A percentile compares a stretch with the other conserved stretches of the same genome.
phyloP scores from a whole-genome alignment of 2,113 vertebrate species.

The Zosterops lateralis region DNA sequence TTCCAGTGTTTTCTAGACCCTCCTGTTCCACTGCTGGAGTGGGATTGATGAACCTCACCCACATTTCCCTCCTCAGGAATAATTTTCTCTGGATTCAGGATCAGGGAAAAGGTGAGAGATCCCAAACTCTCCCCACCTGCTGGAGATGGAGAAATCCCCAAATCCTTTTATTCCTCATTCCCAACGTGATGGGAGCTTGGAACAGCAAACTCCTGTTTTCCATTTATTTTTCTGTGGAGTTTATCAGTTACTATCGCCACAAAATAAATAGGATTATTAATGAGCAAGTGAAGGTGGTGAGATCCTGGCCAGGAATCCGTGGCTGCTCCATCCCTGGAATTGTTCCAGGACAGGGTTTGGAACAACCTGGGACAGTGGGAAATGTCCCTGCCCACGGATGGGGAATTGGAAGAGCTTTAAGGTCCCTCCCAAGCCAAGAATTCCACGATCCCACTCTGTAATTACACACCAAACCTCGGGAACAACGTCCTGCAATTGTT shows the following conservation, averaged over 20 bases:
- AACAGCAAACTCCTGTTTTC: neutral
- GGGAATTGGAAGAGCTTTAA: neutral
- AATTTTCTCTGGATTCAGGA: neutral
- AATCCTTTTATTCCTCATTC: neutral
- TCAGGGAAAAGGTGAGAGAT: neutral
- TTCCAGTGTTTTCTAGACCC: neutral
- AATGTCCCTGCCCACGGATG: neutral
- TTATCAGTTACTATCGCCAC: neutral
- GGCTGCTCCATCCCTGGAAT: neutral
- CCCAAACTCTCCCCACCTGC: neutral
- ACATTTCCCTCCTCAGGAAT: neutral
- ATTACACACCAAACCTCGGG: fast-evolving
- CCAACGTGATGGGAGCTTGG: fast-evolving
- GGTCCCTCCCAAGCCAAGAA: neutral
- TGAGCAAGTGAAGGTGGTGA: neutral
- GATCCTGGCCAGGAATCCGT: neutral
- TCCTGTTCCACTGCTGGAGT: neutral
- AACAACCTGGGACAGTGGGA: fast-evolving
- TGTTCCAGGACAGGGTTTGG: neutral
- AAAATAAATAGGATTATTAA: neutral
- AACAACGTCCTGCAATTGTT: neutral
- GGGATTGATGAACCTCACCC: neutral
- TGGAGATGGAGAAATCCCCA: neutral
- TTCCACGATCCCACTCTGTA: fast-evolving
- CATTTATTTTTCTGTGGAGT: neutral